Conservation (phyloP, 2,888 invertebrate genomes). For the Pocota personata region DNA sequence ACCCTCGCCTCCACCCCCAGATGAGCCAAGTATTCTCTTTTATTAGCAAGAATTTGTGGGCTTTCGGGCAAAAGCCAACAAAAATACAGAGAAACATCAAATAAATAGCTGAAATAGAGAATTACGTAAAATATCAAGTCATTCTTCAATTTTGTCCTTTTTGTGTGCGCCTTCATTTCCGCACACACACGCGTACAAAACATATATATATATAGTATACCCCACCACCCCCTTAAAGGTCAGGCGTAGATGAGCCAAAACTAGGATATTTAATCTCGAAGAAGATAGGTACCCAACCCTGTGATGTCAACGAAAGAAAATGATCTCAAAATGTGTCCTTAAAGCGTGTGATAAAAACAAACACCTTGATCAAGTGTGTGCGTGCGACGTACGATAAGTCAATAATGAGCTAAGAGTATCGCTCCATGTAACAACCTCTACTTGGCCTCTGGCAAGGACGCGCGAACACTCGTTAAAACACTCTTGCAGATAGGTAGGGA, state of each 20-base stretch:
- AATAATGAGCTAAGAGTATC: neutral
- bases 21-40: neutral
- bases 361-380: neutral
- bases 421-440: constrained; percentile 28
- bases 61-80: neutral
- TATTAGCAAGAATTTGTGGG: neutral
- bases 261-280: too few species aligned
- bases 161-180: neutral
- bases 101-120: constrained; percentile 5
- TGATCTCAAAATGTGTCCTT: neutral
- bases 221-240: neutral
- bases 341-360: constrained; percentile 2
- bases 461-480: neutral
- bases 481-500: neutral
- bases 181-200: neutral
- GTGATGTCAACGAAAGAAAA: neutral
- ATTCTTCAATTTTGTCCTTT: neutral
- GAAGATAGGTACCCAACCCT: too few species aligned
- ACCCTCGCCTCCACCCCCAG: neutral
- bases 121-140: constrained; percentile 24
- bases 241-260: neutral
- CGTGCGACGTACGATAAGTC: constrained; percentile 2
- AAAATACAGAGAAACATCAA: neutral
- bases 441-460: constrained; percentile 46
- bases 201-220: neutral